Evolutionary conservation across 2,888 invertebrate genomes (phyloP).

Genomic region (Rhorus exstirpatorius): DNA sequence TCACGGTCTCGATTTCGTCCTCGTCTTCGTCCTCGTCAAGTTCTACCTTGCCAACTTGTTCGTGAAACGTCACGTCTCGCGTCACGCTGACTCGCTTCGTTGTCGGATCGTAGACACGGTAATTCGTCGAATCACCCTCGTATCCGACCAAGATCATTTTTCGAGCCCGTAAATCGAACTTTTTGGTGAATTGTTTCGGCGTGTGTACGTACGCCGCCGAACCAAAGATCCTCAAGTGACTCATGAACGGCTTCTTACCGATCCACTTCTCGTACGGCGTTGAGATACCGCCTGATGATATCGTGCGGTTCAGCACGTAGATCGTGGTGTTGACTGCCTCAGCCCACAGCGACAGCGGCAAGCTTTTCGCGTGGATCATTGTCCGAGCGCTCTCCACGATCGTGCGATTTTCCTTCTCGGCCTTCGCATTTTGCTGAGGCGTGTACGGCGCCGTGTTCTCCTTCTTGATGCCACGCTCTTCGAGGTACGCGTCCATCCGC

Average conservation of each 20-base stretch:
- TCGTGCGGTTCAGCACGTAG: conserved; percentile 18
- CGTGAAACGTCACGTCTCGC: conserved; percentile 57
- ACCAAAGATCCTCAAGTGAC: conserved; percentile 53
- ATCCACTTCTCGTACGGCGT: conserved; percentile 54
- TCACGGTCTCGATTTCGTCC: no score
- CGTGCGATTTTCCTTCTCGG: conserved; percentile 17
- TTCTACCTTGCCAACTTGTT: conserved; percentile 12
- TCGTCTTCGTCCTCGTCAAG: conserved; percentile 21
- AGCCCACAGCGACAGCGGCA: conserved; percentile 13
- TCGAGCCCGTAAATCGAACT: conserved; percentile 65
- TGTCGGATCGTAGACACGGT: conserved; percentile 48
- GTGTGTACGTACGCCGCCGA: conserved; percentile 48
- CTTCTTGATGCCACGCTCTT: conserved; percentile 41
- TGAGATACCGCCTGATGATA: background rate
- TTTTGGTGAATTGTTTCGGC: conserved; percentile 61
- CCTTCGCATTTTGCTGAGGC: conserved; percentile 23
- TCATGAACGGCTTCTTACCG: conserved; percentile 42
- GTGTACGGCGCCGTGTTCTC: conserved; percentile 36
- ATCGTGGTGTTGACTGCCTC: conserved; percentile 31
- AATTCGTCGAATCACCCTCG: conserved; percentile 48
- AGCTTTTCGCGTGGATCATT: conserved; percentile 14
- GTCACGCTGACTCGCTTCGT: conserved; percentile 42
- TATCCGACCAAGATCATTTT: conserved; percentile 46
- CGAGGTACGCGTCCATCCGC: conserved; percentile 58
- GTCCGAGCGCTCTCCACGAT: conserved; percentile 24